Percentiles rank a stretch among this genome's conserved stretches.
Conservation (phyloP, 2,888 invertebrate genomes). For the Chalcis sispes region DNA sequence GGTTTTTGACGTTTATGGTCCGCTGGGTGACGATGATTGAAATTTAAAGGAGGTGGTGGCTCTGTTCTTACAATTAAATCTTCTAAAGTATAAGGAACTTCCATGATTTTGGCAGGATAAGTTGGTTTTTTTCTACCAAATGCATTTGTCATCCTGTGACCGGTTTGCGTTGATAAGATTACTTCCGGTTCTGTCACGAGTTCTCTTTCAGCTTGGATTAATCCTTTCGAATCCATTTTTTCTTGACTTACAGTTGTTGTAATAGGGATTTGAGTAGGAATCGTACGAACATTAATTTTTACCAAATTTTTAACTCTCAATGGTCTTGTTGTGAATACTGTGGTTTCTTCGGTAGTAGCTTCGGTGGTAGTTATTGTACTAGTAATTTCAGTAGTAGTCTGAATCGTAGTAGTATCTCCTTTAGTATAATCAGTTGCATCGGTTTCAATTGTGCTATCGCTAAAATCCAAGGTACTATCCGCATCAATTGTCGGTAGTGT, state of each 20-base stretch:
- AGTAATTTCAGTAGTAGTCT: constrained; percentile 39
- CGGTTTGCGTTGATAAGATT: constrained; percentile 57
- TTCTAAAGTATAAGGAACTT: constrained; percentile 6
- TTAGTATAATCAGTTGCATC: constrained; percentile 6
- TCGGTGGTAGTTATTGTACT: constrained; percentile 40
- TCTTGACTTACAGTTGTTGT: constrained; percentile 51
- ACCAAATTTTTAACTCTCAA: neutral
- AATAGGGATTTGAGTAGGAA: constrained; percentile 14
- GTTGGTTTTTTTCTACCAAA: constrained; percentile 13
- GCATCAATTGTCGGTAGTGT: constrained; percentile 4
- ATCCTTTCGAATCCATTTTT: constrained; percentile 38
- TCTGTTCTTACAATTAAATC: constrained; percentile 12
- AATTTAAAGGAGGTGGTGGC: neutral
- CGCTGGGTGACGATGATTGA: neutral
- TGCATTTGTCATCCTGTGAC: constrained; percentile 13
- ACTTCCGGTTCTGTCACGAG: constrained; percentile 60
- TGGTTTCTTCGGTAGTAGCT: constrained; percentile 25
- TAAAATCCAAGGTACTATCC: constrained; percentile 16
- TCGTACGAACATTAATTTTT: constrained; percentile 21
- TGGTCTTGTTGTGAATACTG: neutral
- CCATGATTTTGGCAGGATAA: constrained; percentile 9
- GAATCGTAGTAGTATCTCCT: constrained; percentile 13
- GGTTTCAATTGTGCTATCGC: constrained; percentile 38
- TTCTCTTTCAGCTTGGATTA: constrained; percentile 55
- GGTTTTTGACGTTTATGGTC: neutral